Evolutionary conservation across 1,140 invertebrate species (phyloP).

Genomic region (Acromyrmex heyeri): DNA sequence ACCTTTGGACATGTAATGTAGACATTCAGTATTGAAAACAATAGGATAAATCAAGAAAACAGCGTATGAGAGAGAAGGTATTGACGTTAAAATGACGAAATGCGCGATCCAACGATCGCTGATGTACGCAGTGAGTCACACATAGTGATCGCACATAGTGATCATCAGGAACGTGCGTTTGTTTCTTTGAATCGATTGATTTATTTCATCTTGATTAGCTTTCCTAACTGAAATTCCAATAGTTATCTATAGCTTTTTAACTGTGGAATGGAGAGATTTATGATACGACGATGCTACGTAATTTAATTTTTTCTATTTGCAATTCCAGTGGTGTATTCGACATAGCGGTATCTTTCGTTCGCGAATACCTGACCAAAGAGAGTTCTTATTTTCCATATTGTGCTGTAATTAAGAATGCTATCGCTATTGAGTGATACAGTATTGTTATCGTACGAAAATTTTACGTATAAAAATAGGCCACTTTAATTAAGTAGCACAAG

Average conservation of each 20-base stretch:
- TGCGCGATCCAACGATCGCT: slow-evolving; percentile 32
- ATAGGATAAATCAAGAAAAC: slow-evolving; percentile 55
- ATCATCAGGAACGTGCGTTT: slow-evolving; percentile 48
- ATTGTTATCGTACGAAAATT: no score
- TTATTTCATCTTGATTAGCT: slow-evolving; percentile 53
- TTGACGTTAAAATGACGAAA: slow-evolving; percentile 51
- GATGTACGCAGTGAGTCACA: slow-evolving; percentile 64
- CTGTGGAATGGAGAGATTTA: slow-evolving; percentile 23
- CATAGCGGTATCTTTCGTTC: neutral
- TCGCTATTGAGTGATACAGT: no score
- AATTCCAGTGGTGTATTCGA: neutral
- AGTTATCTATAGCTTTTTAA: slow-evolving; percentile 1
- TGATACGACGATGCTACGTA: slow-evolving; percentile 22
- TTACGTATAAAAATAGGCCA: no score
- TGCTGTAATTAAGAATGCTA: neutral
- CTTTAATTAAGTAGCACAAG: no score
- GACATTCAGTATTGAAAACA: slow-evolving; percentile 21
- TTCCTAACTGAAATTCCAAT: slow-evolving; percentile 33
- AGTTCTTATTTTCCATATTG: neutral
- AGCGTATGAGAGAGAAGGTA: slow-evolving; percentile 30
- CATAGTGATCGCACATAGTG: slow-evolving; percentile 14
- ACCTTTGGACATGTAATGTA: neutral
- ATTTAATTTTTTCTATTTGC: slow-evolving; percentile 14
- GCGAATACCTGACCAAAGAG: neutral
- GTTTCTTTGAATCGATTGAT: slow-evolving; percentile 57